These are phyloP conservation scores for Caenorhabditis brenneri DNA, from an alignment of 1,140 invertebrate genomes.

Conservation along the genomic window DNA sequence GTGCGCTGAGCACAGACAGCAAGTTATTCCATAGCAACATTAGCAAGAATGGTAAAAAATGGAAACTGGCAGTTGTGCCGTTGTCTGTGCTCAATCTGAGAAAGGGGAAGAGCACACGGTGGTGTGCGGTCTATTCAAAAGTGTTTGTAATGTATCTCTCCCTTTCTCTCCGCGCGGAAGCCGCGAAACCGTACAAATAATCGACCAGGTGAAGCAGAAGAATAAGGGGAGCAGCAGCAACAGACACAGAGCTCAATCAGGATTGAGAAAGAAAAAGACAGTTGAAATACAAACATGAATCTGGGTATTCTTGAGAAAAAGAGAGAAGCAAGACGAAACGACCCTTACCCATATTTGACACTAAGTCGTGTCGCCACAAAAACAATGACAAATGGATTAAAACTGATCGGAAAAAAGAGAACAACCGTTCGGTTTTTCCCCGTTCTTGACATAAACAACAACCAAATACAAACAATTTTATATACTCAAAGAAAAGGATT, in stretches of 20 bases:
- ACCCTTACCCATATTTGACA: constrained; percentile 23
- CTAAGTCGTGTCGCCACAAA: constrained; percentile 24
- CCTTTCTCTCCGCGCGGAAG: constrained; percentile 27
- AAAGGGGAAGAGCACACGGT: constrained; percentile 12
- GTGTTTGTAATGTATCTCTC: constrained; percentile 28
- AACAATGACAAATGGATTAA: constrained; percentile 29
- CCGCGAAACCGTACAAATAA: constrained; percentile 41
- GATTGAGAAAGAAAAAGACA: background rate
- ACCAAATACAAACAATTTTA: too few species aligned
- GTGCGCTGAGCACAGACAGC: constrained; percentile 17
- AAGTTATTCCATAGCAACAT: constrained; percentile 36
- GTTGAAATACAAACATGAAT: constrained; percentile 27
- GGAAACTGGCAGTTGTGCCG: constrained; percentile 12
- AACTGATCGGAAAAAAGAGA: background rate
- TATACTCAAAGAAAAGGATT: background rate
- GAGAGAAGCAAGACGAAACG: background rate
- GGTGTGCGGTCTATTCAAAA: constrained; percentile 28
- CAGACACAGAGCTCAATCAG: constrained; percentile 3
- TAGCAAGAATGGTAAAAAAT: constrained; percentile 26
- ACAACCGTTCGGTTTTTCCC: constrained; percentile 8
- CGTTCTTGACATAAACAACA: background rate
- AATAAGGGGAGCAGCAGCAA: too few species aligned
- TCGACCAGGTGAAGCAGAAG: background rate
- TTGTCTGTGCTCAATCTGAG: background rate
- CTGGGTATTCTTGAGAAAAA: background rate